phyloP scores from a whole-genome alignment of 2,113 vertebrate species.

The Hyperopisus bebe region DNA sequence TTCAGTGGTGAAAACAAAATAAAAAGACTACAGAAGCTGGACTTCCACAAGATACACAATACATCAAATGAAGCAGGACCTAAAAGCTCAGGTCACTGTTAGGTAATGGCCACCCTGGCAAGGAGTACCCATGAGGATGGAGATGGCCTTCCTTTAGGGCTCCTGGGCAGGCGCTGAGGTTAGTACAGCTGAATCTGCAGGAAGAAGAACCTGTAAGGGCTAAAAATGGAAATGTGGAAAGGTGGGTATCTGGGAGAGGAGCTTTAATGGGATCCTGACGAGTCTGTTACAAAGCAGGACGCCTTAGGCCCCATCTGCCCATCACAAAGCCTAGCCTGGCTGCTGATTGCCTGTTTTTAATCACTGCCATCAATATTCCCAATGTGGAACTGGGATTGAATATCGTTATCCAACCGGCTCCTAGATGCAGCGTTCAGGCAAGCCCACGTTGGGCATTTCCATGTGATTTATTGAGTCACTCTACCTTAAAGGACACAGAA shows the following conservation, averaged over 20 bases:
- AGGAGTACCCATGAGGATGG: neutral
- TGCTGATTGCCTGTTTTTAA: conserved; percentile 50
- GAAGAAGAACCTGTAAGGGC: neutral
- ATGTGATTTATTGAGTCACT: conserved; percentile 32
- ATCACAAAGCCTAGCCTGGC: conserved; percentile 34
- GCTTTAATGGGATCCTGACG: neutral
- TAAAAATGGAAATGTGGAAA: neutral
- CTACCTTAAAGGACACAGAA: conserved; percentile 36
- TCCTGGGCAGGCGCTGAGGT: neutral
- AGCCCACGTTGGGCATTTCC: conserved; percentile 7
- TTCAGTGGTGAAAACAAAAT: neutral
- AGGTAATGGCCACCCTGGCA: neutral
- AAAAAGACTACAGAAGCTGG: neutral
- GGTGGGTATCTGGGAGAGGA: neutral
- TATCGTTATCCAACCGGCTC: conserved; percentile 12
- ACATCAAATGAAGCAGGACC: neutral
- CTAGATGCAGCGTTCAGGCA: neutral
- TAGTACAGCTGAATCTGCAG: neutral
- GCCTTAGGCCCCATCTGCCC: neutral
- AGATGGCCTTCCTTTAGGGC: neutral
- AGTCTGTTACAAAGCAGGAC: neutral
- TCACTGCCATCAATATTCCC: conserved; percentile 48
- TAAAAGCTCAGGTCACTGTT: neutral
- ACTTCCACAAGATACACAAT: neutral
- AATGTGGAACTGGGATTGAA: conserved; percentile 32